Conservation (phyloP, 2,888 invertebrate genomes). For the Platypus cylindrus region DNA sequence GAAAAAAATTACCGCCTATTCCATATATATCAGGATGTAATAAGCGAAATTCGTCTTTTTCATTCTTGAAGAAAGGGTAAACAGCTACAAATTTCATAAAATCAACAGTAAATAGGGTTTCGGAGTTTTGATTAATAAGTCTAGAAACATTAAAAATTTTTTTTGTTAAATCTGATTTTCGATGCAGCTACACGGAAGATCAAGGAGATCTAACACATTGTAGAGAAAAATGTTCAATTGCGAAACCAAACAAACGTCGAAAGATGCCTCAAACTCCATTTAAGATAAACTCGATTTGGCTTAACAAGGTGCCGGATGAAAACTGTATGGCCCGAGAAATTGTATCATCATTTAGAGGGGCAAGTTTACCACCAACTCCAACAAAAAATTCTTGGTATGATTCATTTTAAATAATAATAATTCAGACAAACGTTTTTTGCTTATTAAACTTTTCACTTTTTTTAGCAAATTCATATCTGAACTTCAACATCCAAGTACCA, state of each 20-base stretch:
- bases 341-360: constrained; percentile 29
- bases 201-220: no score
- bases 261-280: constrained; percentile 34
- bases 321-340: constrained; percentile 29
- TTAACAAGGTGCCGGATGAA: constrained; percentile 32
- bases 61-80: constrained; percentile 13
- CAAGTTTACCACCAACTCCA: constrained; percentile 35
- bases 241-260: constrained; percentile 28
- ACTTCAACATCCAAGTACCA: constrained; percentile 5
- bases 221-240: no score
- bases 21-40: constrained; percentile 38
- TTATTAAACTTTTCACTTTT: no score
- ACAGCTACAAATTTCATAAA: no score
- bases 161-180: no score
- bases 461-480: constrained; percentile 13
- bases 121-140: no score
- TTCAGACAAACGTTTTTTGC: no score
- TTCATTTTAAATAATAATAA: no score
- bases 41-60: constrained; percentile 35
- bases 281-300: constrained; percentile 30
- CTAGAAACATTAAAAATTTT: no score
- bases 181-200: no score
- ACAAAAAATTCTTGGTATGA: constrained; percentile 31
- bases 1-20: constrained; percentile 36
- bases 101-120: no score